Evolutionary conservation across 2,113 vertebrate species (phyloP).

Genomic region (Pandion haliaetus): DNA sequence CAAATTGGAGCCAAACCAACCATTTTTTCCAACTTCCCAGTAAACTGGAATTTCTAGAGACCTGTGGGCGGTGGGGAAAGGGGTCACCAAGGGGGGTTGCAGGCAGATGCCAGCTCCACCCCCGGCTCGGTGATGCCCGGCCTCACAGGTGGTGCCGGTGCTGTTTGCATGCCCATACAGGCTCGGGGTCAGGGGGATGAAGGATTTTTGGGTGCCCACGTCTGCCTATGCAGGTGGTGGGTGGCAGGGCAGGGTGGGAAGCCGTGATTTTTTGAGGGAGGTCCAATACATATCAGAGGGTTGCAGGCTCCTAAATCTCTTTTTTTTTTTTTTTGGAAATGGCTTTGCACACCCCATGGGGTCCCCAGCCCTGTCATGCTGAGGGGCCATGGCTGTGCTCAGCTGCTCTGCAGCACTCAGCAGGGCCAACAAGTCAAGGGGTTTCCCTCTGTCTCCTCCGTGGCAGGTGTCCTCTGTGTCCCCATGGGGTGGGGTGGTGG

Average conservation of each 20-base stretch:
- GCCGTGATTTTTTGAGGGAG: not conserved
- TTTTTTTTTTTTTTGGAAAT: not conserved
- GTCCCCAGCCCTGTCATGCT: not conserved
- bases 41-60: not conserved
- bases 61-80: not conserved
- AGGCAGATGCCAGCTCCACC: not conserved
- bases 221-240: not conserved
- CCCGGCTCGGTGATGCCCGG: accelerated
- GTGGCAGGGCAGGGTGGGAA: not conserved
- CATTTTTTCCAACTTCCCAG: not conserved
- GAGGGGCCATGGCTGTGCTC: not conserved
- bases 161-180: accelerated
- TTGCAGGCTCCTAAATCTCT: not conserved
- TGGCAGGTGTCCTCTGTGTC: not conserved
- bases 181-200: not conserved
- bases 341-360: not conserved
- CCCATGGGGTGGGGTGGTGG: not conserved
- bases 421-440: not conserved
- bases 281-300: not conserved
- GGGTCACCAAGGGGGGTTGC: not conserved
- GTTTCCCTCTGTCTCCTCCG: accelerated
- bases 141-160: accelerated
- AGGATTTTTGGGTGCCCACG: not conserved
- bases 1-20: slow-evolving; percentile 30
- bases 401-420: not conserved